Evolutionary conservation across 1,140 invertebrate species (phyloP), one percentile per base, ranked within the genome.

Genomic region (Andrena cerasifolii): DNA sequence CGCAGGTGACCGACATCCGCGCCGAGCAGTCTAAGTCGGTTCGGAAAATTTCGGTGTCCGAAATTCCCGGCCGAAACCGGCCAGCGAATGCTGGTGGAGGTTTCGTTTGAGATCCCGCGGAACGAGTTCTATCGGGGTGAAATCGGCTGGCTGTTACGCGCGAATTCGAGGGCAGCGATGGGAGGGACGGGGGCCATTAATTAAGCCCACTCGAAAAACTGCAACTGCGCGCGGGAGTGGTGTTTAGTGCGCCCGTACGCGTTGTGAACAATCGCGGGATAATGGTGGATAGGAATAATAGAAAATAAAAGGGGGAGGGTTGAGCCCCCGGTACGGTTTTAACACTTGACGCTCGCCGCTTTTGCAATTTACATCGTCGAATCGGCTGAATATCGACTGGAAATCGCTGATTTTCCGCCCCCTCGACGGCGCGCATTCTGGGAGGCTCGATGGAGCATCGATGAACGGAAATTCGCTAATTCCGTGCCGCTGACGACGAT

Each of bases 171-270:
- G 36, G 61, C n/a, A n/a, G n/a, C n/a, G n/a, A n/a, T n/a, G n/a
- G 36, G 33, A 36, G 28, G 33, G 53, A 72, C 14, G n/a, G n/a
- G n/a, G n/a, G n/a, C n/a, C n/a, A n/a, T 78, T 70, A 62, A 72
- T 78, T 78, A 78, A 72, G 49, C 33, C 68, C 68, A 63, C 58
- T 78, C 33, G 76, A 61, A 77, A 72, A 72, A 72, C 24, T 63
- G 47, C 76, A 59, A 62, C 49, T 31, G 61, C 40, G 31, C 18
- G 56, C 36, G 56, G 21, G 62, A 66, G 51, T 56, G n/a, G 8
- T 28, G 26, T 66, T 67, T 33, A 47, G 28, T 36, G 51, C 28
- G 1, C 26, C 4, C 28, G 28, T 16, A 36, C 24, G 63, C 40
- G 51, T 67, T 24, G 21, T 26, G 4, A 67, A 36, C 18, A 67